phyloP scores from a whole-genome alignment of 2,797 vertebrate species.

The Ctenopoma kingsleyae region DNA sequence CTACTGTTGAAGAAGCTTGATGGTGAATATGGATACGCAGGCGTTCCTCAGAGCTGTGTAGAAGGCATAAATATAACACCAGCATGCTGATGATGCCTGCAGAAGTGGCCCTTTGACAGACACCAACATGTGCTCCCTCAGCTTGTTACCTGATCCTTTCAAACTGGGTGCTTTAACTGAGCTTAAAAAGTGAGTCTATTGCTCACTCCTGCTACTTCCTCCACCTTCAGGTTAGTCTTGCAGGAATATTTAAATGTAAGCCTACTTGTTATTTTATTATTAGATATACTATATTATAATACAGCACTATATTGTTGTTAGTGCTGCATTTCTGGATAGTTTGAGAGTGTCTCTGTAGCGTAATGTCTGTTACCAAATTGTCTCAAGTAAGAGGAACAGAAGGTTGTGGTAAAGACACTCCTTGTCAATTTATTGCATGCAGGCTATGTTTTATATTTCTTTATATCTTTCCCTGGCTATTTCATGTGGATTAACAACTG shows the following conservation, averaged over 20 bases:
- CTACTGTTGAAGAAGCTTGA: constrained; percentile 29
- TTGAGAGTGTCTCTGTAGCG: constrained; percentile 24
- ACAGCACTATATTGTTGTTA: too few relatives aligned
- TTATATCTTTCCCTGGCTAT: constrained; percentile 40
- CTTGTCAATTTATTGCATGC: constrained; percentile 50
- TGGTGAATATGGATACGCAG: constrained; percentile 58
- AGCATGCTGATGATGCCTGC: constrained; percentile 89
- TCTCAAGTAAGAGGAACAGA: constrained; percentile 14
- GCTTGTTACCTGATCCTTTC: constrained; percentile 90
- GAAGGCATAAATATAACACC: constrained; percentile 85
- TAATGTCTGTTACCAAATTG: background rate
- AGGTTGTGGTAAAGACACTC: constrained; percentile 43
- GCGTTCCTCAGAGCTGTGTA: constrained; percentile 67
- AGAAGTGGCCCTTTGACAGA: constrained; percentile 93
- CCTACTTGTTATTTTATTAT: constrained; percentile 32
- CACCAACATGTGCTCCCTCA: constrained; percentile 90
- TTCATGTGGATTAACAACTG: constrained; percentile 36
- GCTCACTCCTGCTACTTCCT: constrained; percentile 84
- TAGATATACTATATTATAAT: background rate
- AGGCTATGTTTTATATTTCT: constrained; percentile 64
- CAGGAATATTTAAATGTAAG: constrained; percentile 65
- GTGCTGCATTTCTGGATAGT: constrained; percentile 7
- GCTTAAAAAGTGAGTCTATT: constrained; percentile 84
- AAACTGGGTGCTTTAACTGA: constrained; percentile 86
- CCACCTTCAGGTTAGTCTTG: constrained; percentile 84